Percentiles rank a stretch among this genome's conserved stretches.
These are phyloP conservation scores for Crotophaga sulcirostris DNA, from an alignment of 2,113 vertebrate species.

Conservation along the genomic window DNA sequence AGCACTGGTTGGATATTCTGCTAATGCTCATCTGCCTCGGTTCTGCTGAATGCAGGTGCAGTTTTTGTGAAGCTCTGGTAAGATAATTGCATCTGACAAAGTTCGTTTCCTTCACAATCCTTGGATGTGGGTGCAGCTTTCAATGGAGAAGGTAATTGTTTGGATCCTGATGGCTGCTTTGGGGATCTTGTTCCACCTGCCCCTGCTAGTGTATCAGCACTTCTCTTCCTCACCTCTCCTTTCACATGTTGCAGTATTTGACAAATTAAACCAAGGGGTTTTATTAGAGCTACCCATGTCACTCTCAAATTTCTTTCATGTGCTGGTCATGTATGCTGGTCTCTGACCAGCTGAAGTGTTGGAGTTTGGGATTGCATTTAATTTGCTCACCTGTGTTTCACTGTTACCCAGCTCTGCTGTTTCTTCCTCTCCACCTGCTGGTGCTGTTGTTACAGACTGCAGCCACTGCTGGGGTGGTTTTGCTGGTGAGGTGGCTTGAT, in stretches of 20 bases:
- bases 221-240: neutral
- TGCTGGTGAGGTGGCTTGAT: fast-evolving
- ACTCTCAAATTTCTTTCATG: neutral
- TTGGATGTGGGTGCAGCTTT: neutral
- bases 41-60: neutral
- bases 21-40: fast-evolving
- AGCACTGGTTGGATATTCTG: neutral
- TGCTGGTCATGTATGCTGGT: neutral
- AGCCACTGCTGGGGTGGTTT: neutral
- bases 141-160: neutral
- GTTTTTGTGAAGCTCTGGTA: neutral
- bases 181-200: neutral
- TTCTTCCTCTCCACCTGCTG: neutral
- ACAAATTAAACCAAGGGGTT: neutral
- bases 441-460: too few species aligned
- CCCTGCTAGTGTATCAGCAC: neutral
- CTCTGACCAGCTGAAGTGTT: neutral
- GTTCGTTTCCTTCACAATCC: neutral
- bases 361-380: neutral
- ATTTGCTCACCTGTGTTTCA: neutral
- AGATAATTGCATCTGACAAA: neutral
- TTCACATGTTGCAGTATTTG: neutral
- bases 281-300: neutral
- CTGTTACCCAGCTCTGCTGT: too few species aligned
- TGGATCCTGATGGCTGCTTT: neutral